A percentile compares a stretch with the other conserved stretches of the same genome.
Conservation (phyloP, 1,140 invertebrate species). For the Bicyclus anynana region DNA sequence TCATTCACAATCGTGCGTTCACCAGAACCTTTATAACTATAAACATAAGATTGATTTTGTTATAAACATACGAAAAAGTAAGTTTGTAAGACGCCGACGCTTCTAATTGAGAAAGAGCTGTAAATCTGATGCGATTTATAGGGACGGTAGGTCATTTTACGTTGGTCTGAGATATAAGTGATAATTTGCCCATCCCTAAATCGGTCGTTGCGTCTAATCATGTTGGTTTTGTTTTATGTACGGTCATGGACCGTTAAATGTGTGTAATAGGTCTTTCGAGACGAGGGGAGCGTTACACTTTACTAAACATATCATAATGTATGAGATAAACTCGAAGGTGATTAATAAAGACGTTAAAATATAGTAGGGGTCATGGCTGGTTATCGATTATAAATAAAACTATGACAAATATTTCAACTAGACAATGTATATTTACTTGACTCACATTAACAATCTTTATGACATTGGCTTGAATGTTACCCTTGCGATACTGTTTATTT, state of each 20-base stretch:
- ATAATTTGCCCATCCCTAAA: constrained; percentile 42
- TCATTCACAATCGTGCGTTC: background rate
- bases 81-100: background rate
- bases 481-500: no score
- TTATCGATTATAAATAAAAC: constrained; percentile 2
- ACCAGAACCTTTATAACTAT: background rate
- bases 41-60: background rate
- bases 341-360: constrained; percentile 1
- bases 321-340: constrained; percentile 7
- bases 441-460: no score
- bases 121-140: background rate
- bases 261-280: constrained; percentile 25
- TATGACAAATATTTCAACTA: no score
- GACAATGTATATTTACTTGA: no score
- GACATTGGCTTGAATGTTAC: no score
- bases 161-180: constrained; percentile 24
- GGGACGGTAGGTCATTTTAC: constrained; percentile 8
- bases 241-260: constrained; percentile 34
- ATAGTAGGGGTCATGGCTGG: background rate
- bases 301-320: constrained; percentile 11
- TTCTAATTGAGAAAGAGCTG: background rate
- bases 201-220: constrained; percentile 38
- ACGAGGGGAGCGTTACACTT: constrained; percentile 12
- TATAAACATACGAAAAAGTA: background rate
- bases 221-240: constrained; percentile 46